Percentiles rank a stretch among this genome's conserved stretches.
Conservation (phyloP, 2,113 vertebrate species). For the Danionella cerebrum region DNA sequence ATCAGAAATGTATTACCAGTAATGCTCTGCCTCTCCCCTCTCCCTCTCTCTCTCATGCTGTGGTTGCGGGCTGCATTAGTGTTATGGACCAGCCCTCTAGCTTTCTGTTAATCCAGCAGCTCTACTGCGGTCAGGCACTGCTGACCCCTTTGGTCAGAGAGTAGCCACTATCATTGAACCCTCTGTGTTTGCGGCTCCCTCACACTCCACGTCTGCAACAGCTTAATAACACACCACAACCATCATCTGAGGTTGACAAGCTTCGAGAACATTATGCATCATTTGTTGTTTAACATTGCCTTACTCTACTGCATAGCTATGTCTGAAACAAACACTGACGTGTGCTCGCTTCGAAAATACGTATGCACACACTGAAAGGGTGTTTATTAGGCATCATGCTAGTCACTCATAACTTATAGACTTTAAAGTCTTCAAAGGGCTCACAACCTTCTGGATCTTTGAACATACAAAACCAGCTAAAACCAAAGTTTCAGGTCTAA, state of each 20-base stretch:
- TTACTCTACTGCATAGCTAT: background rate
- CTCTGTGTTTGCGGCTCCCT: conserved; percentile 28
- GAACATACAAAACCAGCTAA: too few species aligned
- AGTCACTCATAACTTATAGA: too few species aligned
- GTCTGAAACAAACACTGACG: background rate
- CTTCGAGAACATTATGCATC: conserved; percentile 24
- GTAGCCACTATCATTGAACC: conserved; percentile 19
- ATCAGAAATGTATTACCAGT: background rate
- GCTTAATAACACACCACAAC: conserved; percentile 35
- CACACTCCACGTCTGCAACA: conserved; percentile 12
- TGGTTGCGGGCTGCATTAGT: conserved; percentile 36
- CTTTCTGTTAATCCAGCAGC: conserved; percentile 30
- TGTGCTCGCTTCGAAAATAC: background rate
- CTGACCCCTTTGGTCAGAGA: conserved; percentile 25
- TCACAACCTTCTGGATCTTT: too few species aligned
- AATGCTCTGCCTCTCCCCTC: background rate
- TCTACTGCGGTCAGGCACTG: conserved; percentile 36
- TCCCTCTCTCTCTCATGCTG: conserved; percentile 1
- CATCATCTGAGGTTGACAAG: conserved; percentile 26
- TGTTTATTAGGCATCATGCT: too few species aligned
- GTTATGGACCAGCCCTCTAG: conserved; percentile 23
- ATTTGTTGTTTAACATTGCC: conserved; percentile 23
- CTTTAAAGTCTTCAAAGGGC: too few species aligned
- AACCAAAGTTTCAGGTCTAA: too few species aligned
- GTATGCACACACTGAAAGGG: too few species aligned